Conservation (phyloP, 1,140 invertebrate species). For the Brachystomella parvula region DNA sequence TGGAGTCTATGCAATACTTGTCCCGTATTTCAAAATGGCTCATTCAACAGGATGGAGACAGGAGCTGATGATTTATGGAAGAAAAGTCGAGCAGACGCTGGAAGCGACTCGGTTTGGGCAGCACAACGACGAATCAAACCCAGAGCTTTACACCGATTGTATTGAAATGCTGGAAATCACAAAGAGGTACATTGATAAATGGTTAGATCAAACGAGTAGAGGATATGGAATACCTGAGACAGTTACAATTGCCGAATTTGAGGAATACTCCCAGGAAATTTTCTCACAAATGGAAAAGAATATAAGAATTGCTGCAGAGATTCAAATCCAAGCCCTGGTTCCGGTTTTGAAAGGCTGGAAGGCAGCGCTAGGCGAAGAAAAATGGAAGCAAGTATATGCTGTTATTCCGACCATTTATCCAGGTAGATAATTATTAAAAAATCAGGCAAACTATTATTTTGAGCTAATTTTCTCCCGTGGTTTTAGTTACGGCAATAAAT, state of each 20-base stretch:
- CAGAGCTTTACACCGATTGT: neutral
- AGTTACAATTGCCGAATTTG: neutral
- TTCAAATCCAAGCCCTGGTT: constrained; percentile 3
- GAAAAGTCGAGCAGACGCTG: neutral
- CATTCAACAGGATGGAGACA: constrained; percentile 1
- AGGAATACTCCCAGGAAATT: neutral
- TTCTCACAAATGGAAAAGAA: constrained; percentile 8
- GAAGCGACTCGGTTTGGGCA: neutral
- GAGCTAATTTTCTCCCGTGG: too few relatives aligned
- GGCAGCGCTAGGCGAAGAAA: constrained; percentile 15
- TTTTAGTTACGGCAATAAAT: constrained; percentile 15
- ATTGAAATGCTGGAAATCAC: neutral
- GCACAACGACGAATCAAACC: neutral
- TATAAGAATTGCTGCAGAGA: constrained; percentile 16
- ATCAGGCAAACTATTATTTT: neutral
- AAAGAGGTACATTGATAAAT: neutral
- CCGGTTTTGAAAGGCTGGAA: constrained; percentile 18
- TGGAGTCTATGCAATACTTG: constrained; percentile 17
- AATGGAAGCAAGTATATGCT: constrained; percentile 18
- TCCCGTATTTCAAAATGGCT: constrained; percentile 16
- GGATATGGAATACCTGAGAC: neutral
- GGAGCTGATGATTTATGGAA: neutral
- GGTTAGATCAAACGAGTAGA: neutral
- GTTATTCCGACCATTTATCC: constrained; percentile 20
- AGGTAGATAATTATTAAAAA: neutral